A percentile compares a stretch with the other conserved stretches of the same genome.
phyloP scores from a whole-genome alignment of 2,113 vertebrate genomes.

The Aspiorhynchus laticeps region DNA sequence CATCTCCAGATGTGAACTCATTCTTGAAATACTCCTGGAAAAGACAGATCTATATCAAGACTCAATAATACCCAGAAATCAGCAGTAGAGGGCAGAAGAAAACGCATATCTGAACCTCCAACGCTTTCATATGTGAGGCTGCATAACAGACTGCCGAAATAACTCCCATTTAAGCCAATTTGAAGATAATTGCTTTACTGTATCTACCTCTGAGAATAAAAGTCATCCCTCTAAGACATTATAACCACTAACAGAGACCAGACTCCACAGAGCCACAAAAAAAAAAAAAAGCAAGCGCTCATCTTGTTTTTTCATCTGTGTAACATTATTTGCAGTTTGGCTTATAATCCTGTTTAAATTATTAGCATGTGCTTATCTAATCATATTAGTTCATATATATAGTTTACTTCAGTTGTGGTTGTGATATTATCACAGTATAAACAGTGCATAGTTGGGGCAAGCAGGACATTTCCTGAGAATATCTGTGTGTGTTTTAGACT shows the following conservation, averaged over 20 bases:
- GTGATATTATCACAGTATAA: conserved; percentile 22
- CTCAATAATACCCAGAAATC: not conserved
- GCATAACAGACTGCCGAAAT: not conserved
- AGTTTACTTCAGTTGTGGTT: conserved; percentile 26
- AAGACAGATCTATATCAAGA: conserved; percentile 47
- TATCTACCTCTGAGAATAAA: conserved; percentile 16
- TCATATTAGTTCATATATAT: conserved; percentile 1
- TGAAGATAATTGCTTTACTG: conserved; percentile 33
- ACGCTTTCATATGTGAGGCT: not conserved
- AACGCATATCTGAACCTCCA: not conserved
- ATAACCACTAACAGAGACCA: conserved; percentile 27
- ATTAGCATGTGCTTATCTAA: conserved; percentile 13
- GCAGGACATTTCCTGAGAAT: not conserved
- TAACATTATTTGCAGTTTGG: conserved; percentile 30
- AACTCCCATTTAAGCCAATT: conserved; percentile 16
- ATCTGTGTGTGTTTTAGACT: not conserved
- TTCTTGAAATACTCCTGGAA: conserved; percentile 88
- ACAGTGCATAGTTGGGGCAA: not conserved
- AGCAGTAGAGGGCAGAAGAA: conserved; percentile 37
- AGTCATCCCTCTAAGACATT: conserved; percentile 33
- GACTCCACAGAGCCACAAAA: conserved; percentile 1
- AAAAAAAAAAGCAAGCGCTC: not conserved
- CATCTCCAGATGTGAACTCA: conserved; percentile 95
- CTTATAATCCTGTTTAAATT: conserved; percentile 16
- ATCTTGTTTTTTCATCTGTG: conserved; percentile 38